phyloP scores from a whole-genome alignment of 2,797 vertebrate species.

The Phoxinus dragarum region DNA sequence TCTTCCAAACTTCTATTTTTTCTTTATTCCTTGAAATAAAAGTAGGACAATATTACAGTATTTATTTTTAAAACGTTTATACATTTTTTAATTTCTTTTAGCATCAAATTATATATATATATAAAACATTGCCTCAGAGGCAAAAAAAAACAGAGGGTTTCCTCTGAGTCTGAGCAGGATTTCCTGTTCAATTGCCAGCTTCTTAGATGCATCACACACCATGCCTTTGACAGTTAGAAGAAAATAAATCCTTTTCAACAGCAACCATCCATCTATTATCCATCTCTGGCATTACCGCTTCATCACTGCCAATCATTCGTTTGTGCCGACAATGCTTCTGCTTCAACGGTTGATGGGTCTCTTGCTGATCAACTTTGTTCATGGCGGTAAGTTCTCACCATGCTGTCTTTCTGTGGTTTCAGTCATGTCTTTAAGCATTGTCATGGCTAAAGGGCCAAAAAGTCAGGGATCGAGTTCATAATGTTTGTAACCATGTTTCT shows the following conservation, averaged over 20 bases:
- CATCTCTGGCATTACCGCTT: neutral
- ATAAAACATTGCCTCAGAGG: neutral
- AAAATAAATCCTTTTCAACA: neutral
- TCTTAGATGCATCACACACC: neutral
- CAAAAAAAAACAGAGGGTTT: neutral
- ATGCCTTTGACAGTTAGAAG: neutral
- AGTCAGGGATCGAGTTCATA: neutral
- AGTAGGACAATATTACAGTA: neutral
- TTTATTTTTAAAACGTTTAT: neutral
- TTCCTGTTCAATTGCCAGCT: constrained; percentile 16
- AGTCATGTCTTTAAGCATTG: neutral
- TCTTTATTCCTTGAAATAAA: neutral
- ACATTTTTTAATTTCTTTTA: neutral
- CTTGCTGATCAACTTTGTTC: constrained; percentile 10
- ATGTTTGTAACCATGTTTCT: neutral
- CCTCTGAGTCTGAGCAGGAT: constrained; percentile 26
- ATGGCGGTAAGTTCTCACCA: constrained; percentile 44
- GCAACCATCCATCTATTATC: neutral
- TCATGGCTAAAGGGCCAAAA: neutral
- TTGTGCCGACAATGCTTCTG: constrained; percentile 22
- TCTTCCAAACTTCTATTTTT: neutral
- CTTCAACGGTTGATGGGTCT: neutral
- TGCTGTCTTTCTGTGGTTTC: neutral
- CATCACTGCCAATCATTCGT: neutral
- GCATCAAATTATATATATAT: neutral